Evolutionary conservation across 2,113 vertebrate genomes (phyloP), one percentile per base, ranked within the genome.

Genomic region (Periophthalmodon schlosseri): DNA sequence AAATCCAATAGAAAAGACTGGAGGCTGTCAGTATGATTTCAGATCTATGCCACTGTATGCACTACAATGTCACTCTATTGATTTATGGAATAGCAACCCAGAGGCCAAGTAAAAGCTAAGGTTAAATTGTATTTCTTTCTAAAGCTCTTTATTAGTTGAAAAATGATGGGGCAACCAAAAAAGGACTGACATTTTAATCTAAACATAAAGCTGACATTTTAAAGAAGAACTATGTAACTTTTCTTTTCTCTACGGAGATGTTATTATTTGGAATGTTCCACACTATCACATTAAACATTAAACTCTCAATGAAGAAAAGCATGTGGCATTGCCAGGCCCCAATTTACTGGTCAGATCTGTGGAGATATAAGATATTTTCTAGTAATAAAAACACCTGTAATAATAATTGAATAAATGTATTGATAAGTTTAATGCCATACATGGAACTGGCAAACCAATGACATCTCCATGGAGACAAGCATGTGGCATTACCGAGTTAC

Each of bases 51-150:
- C 60, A 67, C 15, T 46, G 58, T 28, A 50, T 68, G 57, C 73
- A 60, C 50, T 61, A 33, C 58, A 75, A 60, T 71, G 52, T 76
- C 61, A 39, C 56, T 57, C 56, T 44, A 69, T 68, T 69, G 60
- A 81, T 77, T 68, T 18, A 74, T 74, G 60, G 65, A 69, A 65
- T 39, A 36, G 63, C 34, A 44, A 65, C 63, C 61, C 33, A 69
- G 33, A 75, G 67, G 68, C 3, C 57, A 21, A 9, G 56, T 68
- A 70, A 73, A 76, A 74, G 57, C 11, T 50, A 79, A 20, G 23
- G 52, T 21, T 69, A 36, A 15, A 58, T 54, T 15, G 20, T 34
- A n/a, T 68, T 50, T 66, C 47, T 50, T 57, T 70, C 24, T 14
- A 50, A 66, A 56, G 64, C 6, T 24, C 49, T 56, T 60, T 50